Percentiles rank a stretch among this genome's conserved stretches.
Evolutionary conservation across 2,113 vertebrate species (phyloP).

Genomic region (Lophura nycthemera): DNA sequence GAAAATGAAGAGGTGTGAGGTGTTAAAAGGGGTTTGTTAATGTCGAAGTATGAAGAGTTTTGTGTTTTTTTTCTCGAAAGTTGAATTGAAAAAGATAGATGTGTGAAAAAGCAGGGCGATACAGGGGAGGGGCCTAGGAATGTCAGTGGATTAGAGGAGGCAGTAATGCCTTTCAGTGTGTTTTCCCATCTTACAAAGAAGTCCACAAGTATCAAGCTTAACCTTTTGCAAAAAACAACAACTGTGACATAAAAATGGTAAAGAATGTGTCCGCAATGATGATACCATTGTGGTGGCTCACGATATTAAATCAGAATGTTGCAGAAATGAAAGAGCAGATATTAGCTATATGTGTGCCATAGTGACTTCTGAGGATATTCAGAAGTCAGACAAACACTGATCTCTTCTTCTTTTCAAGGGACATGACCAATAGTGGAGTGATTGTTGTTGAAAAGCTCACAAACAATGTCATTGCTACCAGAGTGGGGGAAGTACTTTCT

Average conservation of each 20-base stretch:
- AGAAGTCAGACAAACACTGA: background rate
- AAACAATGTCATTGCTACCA: background rate
- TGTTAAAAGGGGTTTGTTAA: conserved; percentile 26
- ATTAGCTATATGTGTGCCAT: background rate
- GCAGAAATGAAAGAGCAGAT: background rate
- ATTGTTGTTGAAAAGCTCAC: background rate
- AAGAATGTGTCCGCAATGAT: background rate
- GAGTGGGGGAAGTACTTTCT: background rate
- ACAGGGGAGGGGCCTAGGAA: background rate
- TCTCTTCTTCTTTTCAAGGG: background rate
- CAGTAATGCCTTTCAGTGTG: conserved; percentile 19
- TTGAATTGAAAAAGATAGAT: conserved; percentile 1
- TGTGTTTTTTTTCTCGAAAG: conserved; percentile 28
- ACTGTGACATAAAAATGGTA: conserved; percentile 4
- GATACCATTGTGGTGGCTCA: background rate
- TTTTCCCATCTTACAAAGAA: conserved; percentile 34
- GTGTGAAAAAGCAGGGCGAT: conserved; percentile 14
- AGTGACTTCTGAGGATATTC: background rate
- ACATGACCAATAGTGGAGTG: background rate
- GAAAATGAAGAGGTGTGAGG: conserved; percentile 45
- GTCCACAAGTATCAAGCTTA: conserved; percentile 27
- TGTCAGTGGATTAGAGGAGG: conserved; percentile 21
- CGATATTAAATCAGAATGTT: background rate
- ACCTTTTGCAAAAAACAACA: conserved; percentile 23
- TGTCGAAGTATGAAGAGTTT: conserved; percentile 27